These are phyloP conservation scores for Podarcis cretensis DNA, from an alignment of 2,113 vertebrate species.

Conservation along the genomic window DNA sequence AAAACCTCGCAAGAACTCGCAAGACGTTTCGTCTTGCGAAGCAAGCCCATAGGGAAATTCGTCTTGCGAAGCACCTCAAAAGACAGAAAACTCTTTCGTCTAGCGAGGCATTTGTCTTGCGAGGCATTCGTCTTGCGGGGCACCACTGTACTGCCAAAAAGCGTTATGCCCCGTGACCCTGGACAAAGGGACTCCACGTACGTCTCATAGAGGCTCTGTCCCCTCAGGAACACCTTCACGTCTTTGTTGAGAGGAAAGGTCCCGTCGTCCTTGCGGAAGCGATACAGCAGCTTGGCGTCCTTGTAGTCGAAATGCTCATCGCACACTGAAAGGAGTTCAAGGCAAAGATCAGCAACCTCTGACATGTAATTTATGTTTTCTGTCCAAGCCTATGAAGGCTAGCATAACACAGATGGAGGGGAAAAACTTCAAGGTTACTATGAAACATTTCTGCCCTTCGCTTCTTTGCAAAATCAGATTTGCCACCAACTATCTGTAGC, in stretches of 20 bases:
- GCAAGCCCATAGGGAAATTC: no score
- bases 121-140: no score
- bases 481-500: neutral
- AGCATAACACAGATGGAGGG: no score
- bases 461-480: no score
- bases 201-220: constrained; percentile 86
- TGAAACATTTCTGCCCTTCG: neutral
- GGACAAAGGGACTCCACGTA: constrained; percentile 68
- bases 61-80: no score
- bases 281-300: constrained; percentile 88
- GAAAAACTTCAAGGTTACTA: neutral
- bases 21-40: no score
- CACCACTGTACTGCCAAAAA: accelerated
- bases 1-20: no score
- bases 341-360: neutral
- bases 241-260: constrained; percentile 86
- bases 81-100: no score
- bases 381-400: neutral
- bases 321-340: constrained; percentile 74
- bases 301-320: constrained; percentile 85
- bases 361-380: neutral
- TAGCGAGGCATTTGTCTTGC: no score
- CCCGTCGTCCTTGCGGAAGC: constrained; percentile 89
- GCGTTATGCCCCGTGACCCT: neutral
- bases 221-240: constrained; percentile 85